Conservation (phyloP, 1,140 invertebrate genomes). For the Linepithema humile region DNA sequence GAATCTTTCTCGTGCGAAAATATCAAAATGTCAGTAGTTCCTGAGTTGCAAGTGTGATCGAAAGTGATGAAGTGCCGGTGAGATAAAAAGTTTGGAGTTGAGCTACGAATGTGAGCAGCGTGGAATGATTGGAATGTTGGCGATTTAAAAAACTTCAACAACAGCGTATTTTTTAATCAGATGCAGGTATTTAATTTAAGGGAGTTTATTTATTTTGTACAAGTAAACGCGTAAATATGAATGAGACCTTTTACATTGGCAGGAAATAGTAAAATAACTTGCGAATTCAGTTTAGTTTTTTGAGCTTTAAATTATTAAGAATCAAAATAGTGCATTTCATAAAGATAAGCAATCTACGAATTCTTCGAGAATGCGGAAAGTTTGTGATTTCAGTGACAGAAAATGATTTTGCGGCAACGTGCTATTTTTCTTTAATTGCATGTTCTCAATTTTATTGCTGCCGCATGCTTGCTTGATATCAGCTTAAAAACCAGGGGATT, state of each 20-base stretch:
- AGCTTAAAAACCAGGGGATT: neutral
- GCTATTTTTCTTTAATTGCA: neutral
- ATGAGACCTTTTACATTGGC: too few relatives aligned
- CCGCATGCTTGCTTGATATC: slow-evolving; percentile 9
- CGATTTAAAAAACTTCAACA: too few relatives aligned
- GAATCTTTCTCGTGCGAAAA: neutral
- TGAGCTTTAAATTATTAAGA: too few relatives aligned
- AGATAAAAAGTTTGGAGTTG: neutral
- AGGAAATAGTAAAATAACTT: too few relatives aligned
- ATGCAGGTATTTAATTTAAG: too few relatives aligned
- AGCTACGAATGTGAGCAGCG: neutral
- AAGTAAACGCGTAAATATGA: too few relatives aligned
- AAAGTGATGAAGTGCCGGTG: neutral
- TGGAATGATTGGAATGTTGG: neutral
- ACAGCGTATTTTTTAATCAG: too few relatives aligned
- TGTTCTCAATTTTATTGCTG: slow-evolving; percentile 1
- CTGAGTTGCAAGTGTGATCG: neutral
- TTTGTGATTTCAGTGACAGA: neutral
- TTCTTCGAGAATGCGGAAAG: neutral
- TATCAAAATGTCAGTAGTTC: neutral
- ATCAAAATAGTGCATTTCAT: too few relatives aligned
- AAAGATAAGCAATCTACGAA: too few relatives aligned
- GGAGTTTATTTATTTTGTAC: too few relatives aligned
- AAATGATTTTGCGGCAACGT: neutral
- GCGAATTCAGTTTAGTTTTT: too few relatives aligned